These are phyloP conservation scores for Alectura lathami DNA, from an alignment of 2,113 vertebrate genomes.

Conservation along the genomic window DNA sequence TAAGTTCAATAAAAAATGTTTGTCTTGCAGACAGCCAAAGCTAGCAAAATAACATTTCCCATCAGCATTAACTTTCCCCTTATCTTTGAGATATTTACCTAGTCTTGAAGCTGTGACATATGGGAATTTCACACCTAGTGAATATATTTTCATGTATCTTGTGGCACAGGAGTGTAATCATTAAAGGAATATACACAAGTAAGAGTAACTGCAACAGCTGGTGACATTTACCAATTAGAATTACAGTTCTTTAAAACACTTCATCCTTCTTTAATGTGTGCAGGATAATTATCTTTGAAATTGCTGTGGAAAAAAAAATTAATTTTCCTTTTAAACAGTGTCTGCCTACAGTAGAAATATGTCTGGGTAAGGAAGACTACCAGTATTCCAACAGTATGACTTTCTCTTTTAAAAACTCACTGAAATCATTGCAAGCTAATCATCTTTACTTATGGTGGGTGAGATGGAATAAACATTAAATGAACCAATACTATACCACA, in stretches of 20 bases:
- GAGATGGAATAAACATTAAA: background rate
- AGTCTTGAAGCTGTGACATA: slow-evolving; percentile 82
- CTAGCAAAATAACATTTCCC: slow-evolving; percentile 54
- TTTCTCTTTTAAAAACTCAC: slow-evolving; percentile 31
- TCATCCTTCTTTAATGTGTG: slow-evolving; percentile 72
- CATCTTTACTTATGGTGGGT: background rate
- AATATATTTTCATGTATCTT: slow-evolving; percentile 84
- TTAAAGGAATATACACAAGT: slow-evolving; percentile 82
- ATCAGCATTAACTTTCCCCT: slow-evolving; percentile 70
- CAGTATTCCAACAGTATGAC: background rate
- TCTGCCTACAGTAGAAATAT: slow-evolving; percentile 62
- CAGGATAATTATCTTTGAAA: slow-evolving; percentile 81
- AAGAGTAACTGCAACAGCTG: slow-evolving; percentile 84
- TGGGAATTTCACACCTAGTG: slow-evolving; percentile 87
- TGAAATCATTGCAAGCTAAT: background rate
- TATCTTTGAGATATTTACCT: slow-evolving; percentile 80
- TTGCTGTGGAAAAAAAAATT: slow-evolving; percentile 72
- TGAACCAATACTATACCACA: background rate
- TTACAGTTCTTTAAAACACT: slow-evolving; percentile 82
- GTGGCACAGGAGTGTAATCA: slow-evolving; percentile 78
- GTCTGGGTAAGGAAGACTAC: slow-evolving; percentile 62
- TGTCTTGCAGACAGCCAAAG: slow-evolving; percentile 50
- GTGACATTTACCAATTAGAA: slow-evolving; percentile 88
- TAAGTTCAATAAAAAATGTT: slow-evolving; percentile 37
- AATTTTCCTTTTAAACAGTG: slow-evolving; percentile 77